Base-by-base conservation (phyloP, 1,140 invertebrate species). In the Drosophila leontia region DNA sequence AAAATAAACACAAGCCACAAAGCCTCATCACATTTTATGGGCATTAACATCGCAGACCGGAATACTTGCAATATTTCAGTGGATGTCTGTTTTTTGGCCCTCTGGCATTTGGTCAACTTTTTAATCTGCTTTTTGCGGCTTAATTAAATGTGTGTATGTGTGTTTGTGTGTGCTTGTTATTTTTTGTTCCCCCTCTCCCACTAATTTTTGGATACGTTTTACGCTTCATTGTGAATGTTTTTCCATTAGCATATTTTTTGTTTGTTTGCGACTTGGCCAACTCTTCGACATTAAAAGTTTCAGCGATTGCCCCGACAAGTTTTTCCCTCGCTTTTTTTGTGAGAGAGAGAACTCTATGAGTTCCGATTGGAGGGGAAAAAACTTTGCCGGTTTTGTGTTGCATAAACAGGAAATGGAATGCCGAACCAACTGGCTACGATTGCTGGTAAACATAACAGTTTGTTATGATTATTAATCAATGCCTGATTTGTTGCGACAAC, bases 321-420 rank as follows among this genome's bases (percentile, higher is more conserved):
- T 72, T 71, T 71, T 58, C 42, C n/a, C 42, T 17, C 17, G n/a
- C n/a, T 45, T 47, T 19, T 19, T 48, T 64, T n/a, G 35, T 45
- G 26, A 6, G 26, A 29, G 5, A 15, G 56, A 71, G 51, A 41
- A 63, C 45, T 75, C 59, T 37, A 75, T 41, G 57, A 57, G 53
- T 59, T 57, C 37, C 35, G 44, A 44, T 71, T 35, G 34, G 39
- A n/a, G 32, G 53, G 47, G 11, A 42, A 69, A 83, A 82, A 84
- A 74, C 60, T 64, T 82, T 44, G 69, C 65, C 75, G 55, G 57
- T 69, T 53, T 65, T 65, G 59, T 58, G 84, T 77, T 79, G 71
- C 72, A 84, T 75, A 88, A 90, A 88, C 84, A 88, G 85, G 84
- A 88, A 88, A 88, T 84, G 64, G 63, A 78, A 81, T 65, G 59